Base-by-base conservation (phyloP, 2,797 vertebrate species). In the Smutsia gigantea region DNA sequence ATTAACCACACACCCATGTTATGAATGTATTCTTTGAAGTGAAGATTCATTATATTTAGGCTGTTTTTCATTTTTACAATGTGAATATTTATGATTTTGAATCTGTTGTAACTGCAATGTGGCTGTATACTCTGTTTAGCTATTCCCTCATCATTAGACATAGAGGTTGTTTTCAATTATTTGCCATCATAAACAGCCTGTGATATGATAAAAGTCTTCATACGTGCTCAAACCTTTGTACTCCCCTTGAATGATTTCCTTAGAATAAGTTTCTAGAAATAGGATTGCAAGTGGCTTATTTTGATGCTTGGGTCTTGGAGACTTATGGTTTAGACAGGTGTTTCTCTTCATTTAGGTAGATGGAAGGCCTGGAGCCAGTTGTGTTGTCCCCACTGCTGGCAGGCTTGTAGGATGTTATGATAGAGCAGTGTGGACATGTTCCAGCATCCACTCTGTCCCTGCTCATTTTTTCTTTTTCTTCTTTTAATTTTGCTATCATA, bases 191-290 rank as follows among this genome's bases (percentile, higher is more conserved):
- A 42, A 78, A 29, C 19, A 88, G 49, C 29, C 27, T 49, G 14
- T 66, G 59, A 31, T 49, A 4, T 12, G 21, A 59, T 75, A 55
- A 46, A 81, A 46, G 12, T 69, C 57, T 57, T 72, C 49, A 31
- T 25, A 3, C n/a, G 17, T 42, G 23, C 37, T 42, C 68, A 55
- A 49, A 39, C 68, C 34, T 71, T 61, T 82, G 34, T 87, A 31
- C 14, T n/a, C 21, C 34, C 77, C n/a, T 63, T 93, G 18, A 82
- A 42, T 68, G 69, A 53, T 69, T 86, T 82, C 31, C 64, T 93
- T n/a, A 15, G 53, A 10, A 21, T 75, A 57, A 75, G 66, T 71
- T 82, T 31, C 90, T 90, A 85, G 75, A 87, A 72, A 75, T 23
- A 72, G 82, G 11, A 53, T 64, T 71, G 55, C 7, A 57, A 57